A percentile compares a stretch with the other conserved stretches of the same genome.
Evolutionary conservation across 2,888 invertebrate genomes (phyloP).

Genomic region (Amblyjoppa fuscipennis): DNA sequence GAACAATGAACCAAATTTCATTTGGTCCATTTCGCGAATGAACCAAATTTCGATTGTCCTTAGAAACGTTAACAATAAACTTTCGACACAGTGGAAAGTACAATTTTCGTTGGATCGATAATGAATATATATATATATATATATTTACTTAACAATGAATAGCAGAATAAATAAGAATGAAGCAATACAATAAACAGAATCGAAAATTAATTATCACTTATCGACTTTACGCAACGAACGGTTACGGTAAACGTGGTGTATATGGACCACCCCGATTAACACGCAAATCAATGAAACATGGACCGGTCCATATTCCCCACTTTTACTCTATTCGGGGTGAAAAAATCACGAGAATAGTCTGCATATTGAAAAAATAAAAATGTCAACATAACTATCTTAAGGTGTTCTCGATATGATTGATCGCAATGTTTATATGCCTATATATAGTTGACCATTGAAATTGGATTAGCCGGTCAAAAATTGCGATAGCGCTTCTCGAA

Average conservation of each 20-base stretch:
- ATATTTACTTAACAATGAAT: background rate
- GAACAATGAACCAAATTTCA: background rate
- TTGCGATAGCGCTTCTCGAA: conserved; percentile 27
- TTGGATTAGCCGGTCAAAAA: conserved; percentile 62
- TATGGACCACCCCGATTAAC: too few species aligned
- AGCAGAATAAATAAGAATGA: background rate
- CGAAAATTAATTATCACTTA: background rate
- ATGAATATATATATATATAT: background rate
- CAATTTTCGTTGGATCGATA: background rate
- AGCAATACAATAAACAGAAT: background rate
- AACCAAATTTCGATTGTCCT: background rate
- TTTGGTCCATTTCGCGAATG: background rate
- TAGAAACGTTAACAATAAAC: background rate
- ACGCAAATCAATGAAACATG: too few species aligned
- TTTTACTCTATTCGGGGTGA: background rate
- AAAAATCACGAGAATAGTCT: conserved; percentile 7
- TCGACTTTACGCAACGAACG: background rate
- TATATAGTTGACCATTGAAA: conserved; percentile 58
- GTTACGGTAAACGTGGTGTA: too few species aligned
- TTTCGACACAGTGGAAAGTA: conserved; percentile 47
- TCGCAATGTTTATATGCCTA: conserved; percentile 47
- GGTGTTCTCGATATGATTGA: conserved; percentile 41
- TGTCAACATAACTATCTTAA: background rate
- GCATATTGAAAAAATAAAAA: background rate
- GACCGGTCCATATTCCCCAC: too few species aligned